Conservation (phyloP, 2,113 vertebrate species). For the Macquaria ambigua region DNA sequence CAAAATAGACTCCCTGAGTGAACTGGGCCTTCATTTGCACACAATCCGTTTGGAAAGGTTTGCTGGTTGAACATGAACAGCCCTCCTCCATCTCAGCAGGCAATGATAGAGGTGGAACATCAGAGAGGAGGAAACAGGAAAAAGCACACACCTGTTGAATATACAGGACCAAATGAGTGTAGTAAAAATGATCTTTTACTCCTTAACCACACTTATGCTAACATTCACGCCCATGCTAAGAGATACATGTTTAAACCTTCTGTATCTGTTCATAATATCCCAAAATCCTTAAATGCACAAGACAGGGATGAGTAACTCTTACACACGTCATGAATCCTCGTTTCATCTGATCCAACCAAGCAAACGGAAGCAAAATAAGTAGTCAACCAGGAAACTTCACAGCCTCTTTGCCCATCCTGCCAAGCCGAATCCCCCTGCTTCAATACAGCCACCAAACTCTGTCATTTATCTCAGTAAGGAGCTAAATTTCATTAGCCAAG, state of each 20-base stretch:
- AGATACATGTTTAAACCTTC: neutral
- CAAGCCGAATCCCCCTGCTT: neutral
- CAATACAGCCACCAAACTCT: neutral
- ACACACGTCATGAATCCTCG: neutral
- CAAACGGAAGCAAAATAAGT: neutral
- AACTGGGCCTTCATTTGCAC: constrained; percentile 16
- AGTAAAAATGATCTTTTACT: neutral
- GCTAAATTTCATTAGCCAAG: constrained; percentile 36
- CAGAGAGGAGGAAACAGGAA: neutral
- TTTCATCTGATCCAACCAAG: constrained; percentile 16
- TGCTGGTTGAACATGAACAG: constrained; percentile 14
- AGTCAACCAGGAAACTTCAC: neutral
- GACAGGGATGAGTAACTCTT: neutral
- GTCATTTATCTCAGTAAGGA: constrained; percentile 1
- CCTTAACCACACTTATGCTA: neutral
- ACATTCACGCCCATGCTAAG: neutral
- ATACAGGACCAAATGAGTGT: neutral
- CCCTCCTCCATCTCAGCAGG: neutral
- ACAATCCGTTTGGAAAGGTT: constrained; percentile 8
- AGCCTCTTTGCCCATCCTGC: no score
- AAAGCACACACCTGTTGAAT: constrained; percentile 17
- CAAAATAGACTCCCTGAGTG: constrained; percentile 69
- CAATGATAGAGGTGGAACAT: neutral
- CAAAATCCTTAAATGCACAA: neutral
- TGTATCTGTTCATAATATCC: neutral